Evolutionary conservation across 2,797 vertebrate species (phyloP), one percentile per base, ranked within the genome.

Genomic region (Gorsachius magnificus): DNA sequence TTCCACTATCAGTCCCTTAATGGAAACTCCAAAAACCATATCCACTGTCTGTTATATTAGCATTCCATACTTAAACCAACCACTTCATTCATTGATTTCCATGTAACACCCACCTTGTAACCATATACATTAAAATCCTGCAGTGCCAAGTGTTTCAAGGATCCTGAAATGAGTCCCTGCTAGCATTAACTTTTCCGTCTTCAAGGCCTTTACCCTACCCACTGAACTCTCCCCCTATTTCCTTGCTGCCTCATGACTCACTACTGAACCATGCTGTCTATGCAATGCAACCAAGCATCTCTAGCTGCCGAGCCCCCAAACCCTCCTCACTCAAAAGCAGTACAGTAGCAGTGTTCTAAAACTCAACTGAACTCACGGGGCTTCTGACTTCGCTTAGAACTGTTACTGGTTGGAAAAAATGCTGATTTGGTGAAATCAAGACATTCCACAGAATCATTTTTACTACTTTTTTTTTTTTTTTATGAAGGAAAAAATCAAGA

Each of bases 161-260:
- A 83, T 83, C 45, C 89, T 25, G 35, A 89, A 91, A 66, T 24
- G 13, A 87, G 50, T 64, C 78, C 64, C 53, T 89, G 86, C 74
- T 50, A 43, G 70, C 60, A 13, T 5, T 74, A 68, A 28, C 50
- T 74, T 93, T 87, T 82, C 86, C 77, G 87, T 70, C 43, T 82
- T 91, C 77, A 41, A 87, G 90, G 85, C 80, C 93, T 93, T 90
- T 90, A 45, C 63, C 77, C 88, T 95, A 51, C 53, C 57, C 78
- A 53, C 81, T 97, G 88, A 95, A 93, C 92, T 95, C 74, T 95
- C 56, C 64, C 69, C 87, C 4, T 87, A 0, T 93, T 96, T 89
- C 74, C 41, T 58, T 51, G 92, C 54, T 48, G 83, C 86, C 50
- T 94, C 71, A 26, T 96, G 94, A 95, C 83, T 96, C 94, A 93